Base-by-base conservation (phyloP, 2,888 invertebrate species). In the Cremastobaeus sp. region DNA sequence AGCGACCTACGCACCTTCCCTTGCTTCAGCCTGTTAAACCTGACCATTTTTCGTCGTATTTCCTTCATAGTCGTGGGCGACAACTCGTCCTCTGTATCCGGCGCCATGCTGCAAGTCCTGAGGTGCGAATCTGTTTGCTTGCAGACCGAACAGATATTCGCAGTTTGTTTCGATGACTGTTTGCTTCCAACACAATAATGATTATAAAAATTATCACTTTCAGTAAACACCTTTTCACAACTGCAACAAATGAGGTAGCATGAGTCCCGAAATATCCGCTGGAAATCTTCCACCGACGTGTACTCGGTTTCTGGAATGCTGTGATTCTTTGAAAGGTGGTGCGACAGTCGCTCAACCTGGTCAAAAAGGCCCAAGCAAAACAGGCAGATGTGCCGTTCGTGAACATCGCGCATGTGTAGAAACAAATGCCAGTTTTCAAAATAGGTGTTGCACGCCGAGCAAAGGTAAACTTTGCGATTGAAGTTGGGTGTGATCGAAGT, bases 351-450 rank as follows among this genome's bases (percentile, higher is more conserved):
- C 80, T 95, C 94, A 5, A 94, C 93, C 80, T 92, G 92, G 25
- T 93, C 92, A 88, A 95, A 95, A 91, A 95, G 93, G 48, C 94
- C 94, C 74, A 95, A 89, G 85, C 96, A 96, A 88, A 93, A 94
- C 52, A 96, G 89, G 85, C 96, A 96, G 79, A 95, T 93, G 83
- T 93, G 94, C 55, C 94, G 91, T 79, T 92, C 92, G 86, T 96
- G 96, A 65, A 93, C 91, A 83, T 95, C 94, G 55, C 93, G 90
- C 92, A 95, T 95, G 81, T 96, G 96, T 41, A 94, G 88, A 85
- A 95, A 95, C 69, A 95, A 90, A 88, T 95, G 94, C 94, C 95
- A 95, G 82, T 94, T 94, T 87, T 95, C 94, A 88, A 94, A 95
- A 83, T 95, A 95, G 8, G 93, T 94, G 39, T 93, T 93, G 86